A percentile compares a stretch with the other conserved stretches of the same genome.
These are phyloP conservation scores for Stichopus chloronotus DNA, from an alignment of 35 echinoderm and acorn worm species.

Conservation along the genomic window DNA sequence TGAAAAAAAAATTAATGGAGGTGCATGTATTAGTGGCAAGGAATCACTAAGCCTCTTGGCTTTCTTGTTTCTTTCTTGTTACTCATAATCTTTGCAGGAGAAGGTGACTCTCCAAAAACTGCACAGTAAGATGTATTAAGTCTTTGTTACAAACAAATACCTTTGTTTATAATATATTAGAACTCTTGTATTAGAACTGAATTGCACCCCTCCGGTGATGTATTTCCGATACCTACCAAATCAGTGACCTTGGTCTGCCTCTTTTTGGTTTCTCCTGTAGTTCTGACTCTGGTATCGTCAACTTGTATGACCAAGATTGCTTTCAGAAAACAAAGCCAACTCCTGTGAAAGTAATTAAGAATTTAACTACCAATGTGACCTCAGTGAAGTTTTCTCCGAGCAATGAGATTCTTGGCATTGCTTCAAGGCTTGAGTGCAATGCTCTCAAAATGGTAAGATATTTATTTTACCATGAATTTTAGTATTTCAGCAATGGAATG, in stretches of 20 bases:
- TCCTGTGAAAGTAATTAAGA: constrained; percentile 75
- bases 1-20: too few species aligned
- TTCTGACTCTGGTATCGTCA: constrained; percentile 92
- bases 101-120: too few species aligned
- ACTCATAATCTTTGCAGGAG: too few species aligned
- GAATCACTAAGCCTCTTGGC: too few species aligned
- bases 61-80: too few species aligned
- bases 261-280: constrained; percentile 41
- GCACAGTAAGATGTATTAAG: too few species aligned
- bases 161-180: too few species aligned
- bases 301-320: constrained; percentile 80
- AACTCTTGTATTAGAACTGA: too few species aligned
- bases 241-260: not conserved
- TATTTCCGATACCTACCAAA: too few species aligned
- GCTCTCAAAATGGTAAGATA: constrained; percentile 84
- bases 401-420: constrained; percentile 84
- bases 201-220: too few species aligned
- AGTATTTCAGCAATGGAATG: not conserved
- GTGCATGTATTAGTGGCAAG: too few species aligned
- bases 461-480: not conserved
- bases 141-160: too few species aligned
- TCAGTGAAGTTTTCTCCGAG: constrained; percentile 73
- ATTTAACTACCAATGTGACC: constrained; percentile 79
- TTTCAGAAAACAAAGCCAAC: constrained; percentile 62
- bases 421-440: constrained; percentile 64